phyloP scores from a whole-genome alignment of 92 coral and sea anemone genomes.

The Paragorgia papillata region DNA sequence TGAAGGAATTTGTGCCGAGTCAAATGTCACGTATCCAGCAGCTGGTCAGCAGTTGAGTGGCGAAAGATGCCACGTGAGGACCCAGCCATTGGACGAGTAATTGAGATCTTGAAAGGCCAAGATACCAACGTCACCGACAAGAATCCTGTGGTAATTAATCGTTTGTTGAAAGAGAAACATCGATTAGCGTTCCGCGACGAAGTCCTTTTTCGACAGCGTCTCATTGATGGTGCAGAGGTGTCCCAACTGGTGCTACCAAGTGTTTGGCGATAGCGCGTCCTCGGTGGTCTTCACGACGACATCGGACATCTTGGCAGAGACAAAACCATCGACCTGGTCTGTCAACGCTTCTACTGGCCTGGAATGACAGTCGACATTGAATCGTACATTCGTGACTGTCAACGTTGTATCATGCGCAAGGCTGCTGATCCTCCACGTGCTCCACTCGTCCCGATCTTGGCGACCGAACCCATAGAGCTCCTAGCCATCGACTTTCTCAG shows the following conservation, averaged over 20 bases:
- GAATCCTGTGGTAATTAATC: background rate
- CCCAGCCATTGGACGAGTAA: conserved; percentile 38
- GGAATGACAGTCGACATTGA: no score
- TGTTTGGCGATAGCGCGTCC: conserved; percentile 13
- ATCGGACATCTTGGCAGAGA: conserved; percentile 37
- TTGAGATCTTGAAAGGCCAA: conserved; percentile 12
- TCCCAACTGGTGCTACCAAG: conserved; percentile 45
- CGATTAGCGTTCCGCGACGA: conserved; percentile 24
- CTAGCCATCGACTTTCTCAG: conserved; percentile 51
- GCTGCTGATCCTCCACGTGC: conserved; percentile 29
- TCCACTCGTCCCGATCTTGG: conserved; percentile 41
- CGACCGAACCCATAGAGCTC: conserved; percentile 47
- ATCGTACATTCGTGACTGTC: no score
- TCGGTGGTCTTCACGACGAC: conserved; percentile 41
- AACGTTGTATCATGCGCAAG: no score
- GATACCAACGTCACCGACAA: background rate
- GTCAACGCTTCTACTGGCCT: no score
- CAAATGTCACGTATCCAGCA: background rate
- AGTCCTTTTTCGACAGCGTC: conserved; percentile 31
- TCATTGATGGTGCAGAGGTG: conserved; percentile 19
- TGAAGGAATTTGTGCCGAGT: conserved; percentile 11
- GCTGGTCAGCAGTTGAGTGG: conserved; percentile 39
- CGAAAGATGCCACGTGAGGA: conserved; percentile 22
- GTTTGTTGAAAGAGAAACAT: background rate
- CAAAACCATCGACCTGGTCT: no score